Conservation (phyloP, 1,140 invertebrate species). For the Diplogasteroides magnus region DNA sequence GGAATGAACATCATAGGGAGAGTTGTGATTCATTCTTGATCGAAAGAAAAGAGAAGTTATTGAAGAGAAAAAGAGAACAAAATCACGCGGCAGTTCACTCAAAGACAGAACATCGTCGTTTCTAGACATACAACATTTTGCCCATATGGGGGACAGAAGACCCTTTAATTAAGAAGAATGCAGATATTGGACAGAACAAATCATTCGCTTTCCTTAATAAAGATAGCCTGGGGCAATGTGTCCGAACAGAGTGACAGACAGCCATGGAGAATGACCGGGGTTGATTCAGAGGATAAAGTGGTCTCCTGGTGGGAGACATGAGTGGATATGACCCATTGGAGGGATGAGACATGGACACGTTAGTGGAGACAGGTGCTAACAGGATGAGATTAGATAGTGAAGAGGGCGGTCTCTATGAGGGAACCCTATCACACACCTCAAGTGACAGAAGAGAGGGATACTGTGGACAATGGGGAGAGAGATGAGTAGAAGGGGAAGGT, state of each 20-base stretch:
- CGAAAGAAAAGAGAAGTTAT: no score
- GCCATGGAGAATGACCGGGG: not conserved
- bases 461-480: not conserved
- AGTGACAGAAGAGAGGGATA: slow-evolving; percentile 1
- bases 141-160: not conserved
- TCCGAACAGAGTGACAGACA: not conserved
- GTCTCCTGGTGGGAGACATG: not conserved
- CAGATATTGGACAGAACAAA: not conserved
- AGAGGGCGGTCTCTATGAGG: slow-evolving; percentile 3
- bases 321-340: not conserved
- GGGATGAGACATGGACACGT: not conserved
- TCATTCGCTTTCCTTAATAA: slow-evolving; percentile 1
- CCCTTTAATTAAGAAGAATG: not conserved
- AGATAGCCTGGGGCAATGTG: not conserved
- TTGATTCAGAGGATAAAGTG: not conserved
- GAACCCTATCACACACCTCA: not conserved
- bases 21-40: no score
- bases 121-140: slow-evolving; percentile 12
- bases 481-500: not conserved
- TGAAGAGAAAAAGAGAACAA: no score
- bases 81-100: not conserved
- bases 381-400: not conserved
- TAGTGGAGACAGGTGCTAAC: not conserved
- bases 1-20: no score
- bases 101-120: not conserved